Evolutionary conservation across 2,113 vertebrate species (phyloP).

Genomic region (Ptychochromis oligacanthus): DNA sequence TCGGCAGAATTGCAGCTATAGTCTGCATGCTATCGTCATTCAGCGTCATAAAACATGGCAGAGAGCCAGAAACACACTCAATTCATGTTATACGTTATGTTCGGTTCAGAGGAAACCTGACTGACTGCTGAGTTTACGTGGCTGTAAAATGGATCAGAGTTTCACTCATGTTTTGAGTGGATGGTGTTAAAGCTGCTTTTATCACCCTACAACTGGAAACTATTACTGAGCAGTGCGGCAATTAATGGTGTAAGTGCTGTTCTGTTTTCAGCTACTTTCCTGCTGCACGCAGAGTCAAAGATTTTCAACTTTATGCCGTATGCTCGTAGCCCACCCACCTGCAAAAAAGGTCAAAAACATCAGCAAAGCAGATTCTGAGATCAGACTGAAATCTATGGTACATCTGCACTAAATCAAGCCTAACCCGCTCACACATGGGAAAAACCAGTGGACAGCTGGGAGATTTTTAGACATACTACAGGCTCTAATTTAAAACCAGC

Average conservation of each 20-base stretch:
- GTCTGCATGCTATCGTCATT: not conserved
- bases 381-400: slow-evolving; percentile 52
- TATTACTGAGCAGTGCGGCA: slow-evolving; percentile 32
- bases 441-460: slow-evolving; percentile 7
- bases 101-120: slow-evolving; percentile 1
- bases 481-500: slow-evolving; percentile 67
- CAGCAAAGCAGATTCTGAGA: slow-evolving; percentile 42
- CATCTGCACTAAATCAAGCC: slow-evolving; percentile 68
- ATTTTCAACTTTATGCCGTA: not conserved
- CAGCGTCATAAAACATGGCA: not conserved
- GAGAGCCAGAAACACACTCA: not conserved
- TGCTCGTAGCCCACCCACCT: slow-evolving; percentile 39
- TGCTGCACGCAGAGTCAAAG: slow-evolving; percentile 1
- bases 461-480: slow-evolving; percentile 42
- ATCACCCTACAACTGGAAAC: slow-evolving; percentile 44
- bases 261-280: slow-evolving; percentile 41
- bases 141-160: slow-evolving; percentile 34
- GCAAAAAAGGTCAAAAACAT: slow-evolving; percentile 24
- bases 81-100: not conserved
- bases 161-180: slow-evolving; percentile 12
- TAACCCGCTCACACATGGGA: slow-evolving; percentile 30
- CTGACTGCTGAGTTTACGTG: slow-evolving; percentile 43
- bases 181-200: slow-evolving; percentile 20
- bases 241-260: slow-evolving; percentile 29
- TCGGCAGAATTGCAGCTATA: not conserved